These are phyloP conservation scores for Homarus americanus DNA, from an alignment of 1,140 invertebrate species.

Conservation along the genomic window DNA sequence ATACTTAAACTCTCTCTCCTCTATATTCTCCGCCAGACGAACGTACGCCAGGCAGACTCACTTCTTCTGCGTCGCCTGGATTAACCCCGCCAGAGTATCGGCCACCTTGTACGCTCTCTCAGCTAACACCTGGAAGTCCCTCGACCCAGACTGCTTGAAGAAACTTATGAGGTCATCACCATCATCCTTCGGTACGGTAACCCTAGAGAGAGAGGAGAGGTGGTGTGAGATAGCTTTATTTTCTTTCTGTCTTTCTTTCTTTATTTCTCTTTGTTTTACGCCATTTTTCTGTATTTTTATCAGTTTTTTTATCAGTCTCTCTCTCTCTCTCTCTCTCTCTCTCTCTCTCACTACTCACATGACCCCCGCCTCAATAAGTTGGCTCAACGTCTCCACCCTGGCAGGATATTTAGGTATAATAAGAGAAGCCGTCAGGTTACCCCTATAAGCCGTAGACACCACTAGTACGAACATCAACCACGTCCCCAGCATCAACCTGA, in stretches of 20 bases:
- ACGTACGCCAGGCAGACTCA: not conserved
- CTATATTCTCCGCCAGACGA: no score
- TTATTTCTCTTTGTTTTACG: no score
- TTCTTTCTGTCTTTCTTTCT: not conserved
- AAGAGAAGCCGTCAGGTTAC: constrained; percentile 13
- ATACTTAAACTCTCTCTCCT: no score
- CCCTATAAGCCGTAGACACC: not conserved
- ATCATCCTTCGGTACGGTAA: not conserved
- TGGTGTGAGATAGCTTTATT: no score
- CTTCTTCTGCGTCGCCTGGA: not conserved
- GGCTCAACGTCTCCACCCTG: not conserved
- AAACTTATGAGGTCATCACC: not conserved
- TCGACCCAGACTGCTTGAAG: not conserved
- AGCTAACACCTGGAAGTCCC: not conserved
- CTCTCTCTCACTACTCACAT: not conserved
- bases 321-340: not conserved
- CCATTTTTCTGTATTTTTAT: no score
- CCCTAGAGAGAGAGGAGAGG: not conserved
- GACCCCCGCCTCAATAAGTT: not conserved
- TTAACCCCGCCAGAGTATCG: not conserved
- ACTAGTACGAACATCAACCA: not conserved
- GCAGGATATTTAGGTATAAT: not conserved
- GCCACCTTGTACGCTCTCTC: not conserved
- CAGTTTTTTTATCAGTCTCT: not conserved
- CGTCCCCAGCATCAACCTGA: not conserved